Evolutionary conservation across 2,888 invertebrate species (phyloP).

Genomic region (Scrobipalpa costella): DNA sequence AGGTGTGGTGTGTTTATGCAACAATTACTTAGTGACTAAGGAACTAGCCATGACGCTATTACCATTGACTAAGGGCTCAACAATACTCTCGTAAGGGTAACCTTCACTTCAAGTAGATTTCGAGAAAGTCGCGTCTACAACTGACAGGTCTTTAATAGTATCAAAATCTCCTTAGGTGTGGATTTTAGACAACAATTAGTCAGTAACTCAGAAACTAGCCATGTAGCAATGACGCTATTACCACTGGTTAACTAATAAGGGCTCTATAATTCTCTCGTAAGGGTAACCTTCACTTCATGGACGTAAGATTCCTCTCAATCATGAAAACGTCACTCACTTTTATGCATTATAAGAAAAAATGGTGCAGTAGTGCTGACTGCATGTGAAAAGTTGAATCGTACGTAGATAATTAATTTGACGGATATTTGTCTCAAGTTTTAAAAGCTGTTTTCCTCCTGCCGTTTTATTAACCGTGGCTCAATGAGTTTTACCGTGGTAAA

Average conservation of each 20-base stretch:
- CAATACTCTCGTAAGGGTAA: neutral
- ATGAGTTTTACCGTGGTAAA: no score
- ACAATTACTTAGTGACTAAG: conserved; percentile 8
- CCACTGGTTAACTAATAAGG: no score
- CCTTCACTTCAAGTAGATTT: no score
- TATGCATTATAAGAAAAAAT: no score
- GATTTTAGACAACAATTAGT: neutral
- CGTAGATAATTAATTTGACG: no score
- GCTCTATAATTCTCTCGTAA: neutral
- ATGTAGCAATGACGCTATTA: neutral
- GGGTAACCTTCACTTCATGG: neutral
- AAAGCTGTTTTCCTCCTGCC: no score
- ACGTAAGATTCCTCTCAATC: neutral
- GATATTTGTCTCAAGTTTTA: no score
- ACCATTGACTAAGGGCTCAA: neutral
- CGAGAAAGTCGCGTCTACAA: neutral
- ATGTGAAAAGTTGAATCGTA: no score
- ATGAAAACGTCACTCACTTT: neutral
- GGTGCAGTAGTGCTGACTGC: no score
- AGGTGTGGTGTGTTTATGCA: neutral
- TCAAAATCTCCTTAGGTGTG: neutral
- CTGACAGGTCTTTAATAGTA: neutral
- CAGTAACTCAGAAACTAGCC: neutral
- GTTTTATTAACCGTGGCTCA: no score
- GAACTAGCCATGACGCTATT: neutral